phyloP scores from a whole-genome alignment of 2,113 vertebrate genomes.

The Tragulus kanchil region DNA sequence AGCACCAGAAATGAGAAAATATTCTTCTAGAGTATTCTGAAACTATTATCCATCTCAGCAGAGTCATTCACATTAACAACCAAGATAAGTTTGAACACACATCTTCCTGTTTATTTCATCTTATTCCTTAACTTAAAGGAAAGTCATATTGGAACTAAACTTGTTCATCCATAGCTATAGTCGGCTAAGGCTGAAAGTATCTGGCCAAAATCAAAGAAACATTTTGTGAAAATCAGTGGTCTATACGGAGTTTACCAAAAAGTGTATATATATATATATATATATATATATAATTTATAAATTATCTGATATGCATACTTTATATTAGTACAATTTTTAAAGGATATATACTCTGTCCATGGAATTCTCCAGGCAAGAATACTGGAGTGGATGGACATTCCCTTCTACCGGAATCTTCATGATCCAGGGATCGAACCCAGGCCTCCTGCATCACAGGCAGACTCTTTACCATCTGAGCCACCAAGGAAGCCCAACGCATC shows the following conservation, averaged over 20 bases:
- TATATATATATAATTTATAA: slow-evolving; percentile 19
- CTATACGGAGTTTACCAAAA: slow-evolving; percentile 16
- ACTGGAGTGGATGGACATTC: too few relatives aligned
- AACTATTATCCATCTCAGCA: not conserved
- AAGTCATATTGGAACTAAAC: not conserved
- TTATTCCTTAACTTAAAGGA: slow-evolving; percentile 26
- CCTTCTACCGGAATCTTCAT: too few relatives aligned
- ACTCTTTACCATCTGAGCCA: too few relatives aligned
- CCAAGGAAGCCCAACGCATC: not conserved
- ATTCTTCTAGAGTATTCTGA: slow-evolving; percentile 37
- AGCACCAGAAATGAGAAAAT: not conserved
- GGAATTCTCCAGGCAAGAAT: too few relatives aligned
- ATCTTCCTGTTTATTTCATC: slow-evolving; percentile 5
- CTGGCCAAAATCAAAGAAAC: slow-evolving; percentile 17
- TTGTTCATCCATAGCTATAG: not conserved
- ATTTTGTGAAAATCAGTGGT: not conserved
- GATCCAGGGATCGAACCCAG: too few relatives aligned
- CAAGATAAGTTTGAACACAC: not conserved
- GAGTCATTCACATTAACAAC: not conserved
- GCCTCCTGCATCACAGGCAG: too few relatives aligned
- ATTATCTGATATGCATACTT: not conserved
- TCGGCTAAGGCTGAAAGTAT: not conserved
- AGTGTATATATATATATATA: not conserved
- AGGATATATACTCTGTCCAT: not conserved
- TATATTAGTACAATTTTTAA: not conserved